Evolutionary conservation across 2,888 invertebrate species (phyloP).

Genomic region (Amphimallon solstitiale): DNA sequence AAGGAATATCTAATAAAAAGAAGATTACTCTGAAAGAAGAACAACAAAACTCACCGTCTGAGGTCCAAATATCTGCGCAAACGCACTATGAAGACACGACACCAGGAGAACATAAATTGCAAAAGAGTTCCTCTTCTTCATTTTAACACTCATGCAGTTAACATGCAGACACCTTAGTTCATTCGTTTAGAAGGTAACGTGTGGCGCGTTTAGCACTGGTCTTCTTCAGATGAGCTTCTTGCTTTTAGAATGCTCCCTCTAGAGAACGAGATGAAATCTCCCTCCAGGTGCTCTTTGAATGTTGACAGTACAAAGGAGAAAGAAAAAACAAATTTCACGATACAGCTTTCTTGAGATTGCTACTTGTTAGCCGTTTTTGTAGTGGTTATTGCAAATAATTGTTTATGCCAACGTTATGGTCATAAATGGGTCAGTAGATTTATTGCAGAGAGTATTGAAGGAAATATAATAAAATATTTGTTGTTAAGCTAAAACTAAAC

Average conservation of each 20-base stretch:
- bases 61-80: slow-evolving; percentile 56
- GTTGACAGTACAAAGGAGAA: slow-evolving; percentile 7
- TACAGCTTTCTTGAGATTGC: slow-evolving; percentile 16
- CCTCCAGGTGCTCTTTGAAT: slow-evolving; percentile 20
- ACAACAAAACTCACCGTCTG: slow-evolving; percentile 50
- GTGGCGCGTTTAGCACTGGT: slow-evolving; percentile 43
- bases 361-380: slow-evolving; percentile 1
- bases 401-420: too few species aligned
- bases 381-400: background rate
- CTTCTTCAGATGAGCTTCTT: slow-evolving; percentile 44
- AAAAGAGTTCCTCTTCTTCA: slow-evolving; percentile 52
- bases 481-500: too few species aligned
- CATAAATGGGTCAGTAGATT: too few species aligned
- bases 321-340: slow-evolving; percentile 18
- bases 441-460: too few species aligned
- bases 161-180: slow-evolving; percentile 18
- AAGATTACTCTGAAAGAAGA: slow-evolving; percentile 1
- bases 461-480: too few species aligned
- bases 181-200: slow-evolving; percentile 24
- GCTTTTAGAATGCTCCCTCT: slow-evolving; percentile 50
- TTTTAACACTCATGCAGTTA: slow-evolving; percentile 46
- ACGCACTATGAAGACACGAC: slow-evolving; percentile 49
- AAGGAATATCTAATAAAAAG: slow-evolving; percentile 12
- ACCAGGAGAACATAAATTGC: slow-evolving; percentile 55
- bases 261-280: slow-evolving; percentile 32